These are phyloP conservation scores for Melanotaenia duboulayi DNA, from an alignment of 2,113 vertebrate species.

Conservation along the genomic window DNA sequence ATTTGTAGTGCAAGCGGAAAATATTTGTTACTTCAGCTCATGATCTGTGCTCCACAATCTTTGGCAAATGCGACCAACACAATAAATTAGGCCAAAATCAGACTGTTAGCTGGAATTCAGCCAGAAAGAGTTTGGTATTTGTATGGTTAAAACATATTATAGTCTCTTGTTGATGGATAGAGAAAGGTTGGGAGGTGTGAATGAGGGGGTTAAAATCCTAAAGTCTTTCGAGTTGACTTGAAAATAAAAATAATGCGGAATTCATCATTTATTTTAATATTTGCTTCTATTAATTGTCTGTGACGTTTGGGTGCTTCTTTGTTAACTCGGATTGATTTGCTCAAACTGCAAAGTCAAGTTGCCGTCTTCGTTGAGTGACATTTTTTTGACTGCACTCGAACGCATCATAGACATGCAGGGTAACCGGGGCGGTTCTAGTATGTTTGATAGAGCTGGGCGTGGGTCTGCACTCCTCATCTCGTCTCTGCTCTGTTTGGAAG, in stretches of 20 bases:
- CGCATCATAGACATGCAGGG: conserved; percentile 55
- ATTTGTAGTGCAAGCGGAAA: conserved; percentile 66
- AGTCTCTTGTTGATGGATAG: background rate
- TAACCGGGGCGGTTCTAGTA: conserved; percentile 76
- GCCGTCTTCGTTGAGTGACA: background rate
- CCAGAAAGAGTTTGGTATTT: background rate
- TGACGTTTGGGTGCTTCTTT: background rate
- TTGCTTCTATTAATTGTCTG: background rate
- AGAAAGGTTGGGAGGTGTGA: background rate
- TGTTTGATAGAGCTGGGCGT: conserved; percentile 81
- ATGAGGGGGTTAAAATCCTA: background rate
- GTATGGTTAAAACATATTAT: background rate
- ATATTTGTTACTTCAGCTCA: no score
- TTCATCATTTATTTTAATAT: background rate
- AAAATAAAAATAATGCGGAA: background rate
- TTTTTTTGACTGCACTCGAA: conserved; percentile 27
- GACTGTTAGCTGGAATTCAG: background rate
- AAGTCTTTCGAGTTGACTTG: background rate
- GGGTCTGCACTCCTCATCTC: conserved; percentile 68
- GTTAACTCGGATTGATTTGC: background rate
- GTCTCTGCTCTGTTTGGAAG: conserved; percentile 59
- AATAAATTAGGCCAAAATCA: background rate
- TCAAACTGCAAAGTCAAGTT: background rate
- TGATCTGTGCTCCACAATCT: no score
- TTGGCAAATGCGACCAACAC: background rate